Conservation (phyloP, 2,888 invertebrate genomes). For the Drosophila anomalata region DNA sequence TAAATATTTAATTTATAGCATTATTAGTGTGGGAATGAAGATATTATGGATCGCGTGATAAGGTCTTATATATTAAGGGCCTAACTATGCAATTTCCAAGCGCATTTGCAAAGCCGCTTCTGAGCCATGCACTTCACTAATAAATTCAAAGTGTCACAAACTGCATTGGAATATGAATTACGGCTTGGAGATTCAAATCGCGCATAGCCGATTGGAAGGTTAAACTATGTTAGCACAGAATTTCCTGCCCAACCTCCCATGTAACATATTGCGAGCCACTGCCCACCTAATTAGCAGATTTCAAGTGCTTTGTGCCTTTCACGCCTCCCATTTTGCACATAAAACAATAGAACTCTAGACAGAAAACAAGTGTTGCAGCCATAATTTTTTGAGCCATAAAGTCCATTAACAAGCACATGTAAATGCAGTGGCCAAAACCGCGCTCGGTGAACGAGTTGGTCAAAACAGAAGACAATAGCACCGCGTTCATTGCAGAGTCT, state of each 20-base stretch:
- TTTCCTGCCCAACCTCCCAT: conserved; percentile 1
- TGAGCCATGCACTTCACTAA: conserved; percentile 9
- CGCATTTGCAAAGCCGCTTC: conserved; percentile 13
- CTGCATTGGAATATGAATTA: conserved; percentile 19
- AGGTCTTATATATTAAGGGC: conserved; percentile 6
- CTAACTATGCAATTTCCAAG: background rate
- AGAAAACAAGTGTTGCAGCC: conserved; percentile 6
- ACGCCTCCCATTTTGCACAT: conserved; percentile 19
- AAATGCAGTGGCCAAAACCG: conserved; percentile 56
- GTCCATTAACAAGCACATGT: conserved; percentile 68
- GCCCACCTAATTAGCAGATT: conserved; percentile 19
- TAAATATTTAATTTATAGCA: conserved; percentile 6
- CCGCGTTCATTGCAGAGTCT: conserved; percentile 39
- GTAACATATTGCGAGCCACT: background rate
- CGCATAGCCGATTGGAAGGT: conserved; percentile 15
- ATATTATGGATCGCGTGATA: conserved; percentile 7
- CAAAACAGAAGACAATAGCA: conserved; percentile 32
- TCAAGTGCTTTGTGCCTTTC: conserved; percentile 2
- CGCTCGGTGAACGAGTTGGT: conserved; percentile 14
- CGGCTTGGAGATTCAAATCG: background rate
- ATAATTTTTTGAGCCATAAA: conserved; percentile 56
- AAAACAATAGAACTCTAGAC: conserved; percentile 28
- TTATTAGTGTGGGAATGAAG: conserved; percentile 2
- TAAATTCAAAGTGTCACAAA: conserved; percentile 25
- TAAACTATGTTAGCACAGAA: background rate